Base-by-base conservation (phyloP, 2,113 vertebrate genomes). In the Calyptommatus sinebrachiatus region DNA sequence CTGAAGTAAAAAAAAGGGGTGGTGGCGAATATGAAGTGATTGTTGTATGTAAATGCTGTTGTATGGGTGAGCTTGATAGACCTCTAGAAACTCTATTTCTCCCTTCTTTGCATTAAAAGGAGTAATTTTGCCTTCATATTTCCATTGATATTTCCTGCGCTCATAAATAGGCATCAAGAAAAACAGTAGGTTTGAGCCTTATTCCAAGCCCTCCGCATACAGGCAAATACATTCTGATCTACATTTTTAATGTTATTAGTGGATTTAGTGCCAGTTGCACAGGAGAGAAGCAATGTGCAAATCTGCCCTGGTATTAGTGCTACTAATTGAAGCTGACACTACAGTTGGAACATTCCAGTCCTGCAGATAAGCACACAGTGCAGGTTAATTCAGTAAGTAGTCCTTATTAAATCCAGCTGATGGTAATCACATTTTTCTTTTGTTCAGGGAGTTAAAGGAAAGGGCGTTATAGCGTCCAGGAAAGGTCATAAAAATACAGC, bases 301-400 rank as follows among this genome's bases (percentile, higher is more conserved):
- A 84, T 79, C 80, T 91, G 91, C 86, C 78, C 93, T 94, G 88
- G 91, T 91, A 95, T 95, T 89, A 89, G 83, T 93, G 92, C 89
- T 83, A 88, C 92, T 97, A 95, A 98, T 96, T 96, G 95, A 95
- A 96, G 92, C 89, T 95, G 96, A 96, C 90, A 80, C 87, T 26
- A 11, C 26, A 0, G 81, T 95, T 89, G 82, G 93, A 94, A 93
- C 92, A 87, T 92, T 87, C 82, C 86, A 91, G 90, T 89, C 84
- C 84, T 92, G 86, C 83, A 79, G 77, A 84, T 93, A 88, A 93
- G 92, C 90, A 91, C 90, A 89, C 89, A 92, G 92, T 87, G 91
- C 88, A 87, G 76, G 95, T 91, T 96, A 95, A 95, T 96, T 95
- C 86, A 88, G 93, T 93, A 92, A 96, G 92, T 90, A 92, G 85